Evolutionary conservation across 2,113 vertebrate species (phyloP), one percentile per base, ranked within the genome.

Genomic region (Sakesphorus luctuosus): DNA sequence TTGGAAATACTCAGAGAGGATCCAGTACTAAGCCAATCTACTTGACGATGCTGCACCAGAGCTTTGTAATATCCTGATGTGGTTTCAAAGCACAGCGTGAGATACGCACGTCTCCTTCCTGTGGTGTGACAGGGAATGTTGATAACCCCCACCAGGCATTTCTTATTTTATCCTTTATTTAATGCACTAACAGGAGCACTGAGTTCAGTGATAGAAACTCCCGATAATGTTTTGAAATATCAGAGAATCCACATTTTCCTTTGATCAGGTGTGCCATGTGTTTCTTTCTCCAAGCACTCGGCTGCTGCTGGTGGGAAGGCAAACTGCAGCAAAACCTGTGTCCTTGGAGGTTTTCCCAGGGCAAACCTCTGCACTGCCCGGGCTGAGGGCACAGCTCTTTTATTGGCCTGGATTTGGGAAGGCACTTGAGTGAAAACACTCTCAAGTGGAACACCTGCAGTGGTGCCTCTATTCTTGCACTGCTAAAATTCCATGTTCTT

Each of bases 341-440:
- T 75, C 43, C 0, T 0, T 38, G 46, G 36, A 62, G 33, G 6
- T 63, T 86, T n/a, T n/a, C n/a, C n/a, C n/a, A n/a, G n/a, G n/a
- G n/a, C n/a, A n/a, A n/a, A n/a, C n/a, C n/a, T n/a, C n/a, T n/a
- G n/a, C 7, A 1, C 33, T 44, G 68, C 75, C 79, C 0, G 0
- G 18, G 36, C 21, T 8, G n/a, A 66, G 63, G 8, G 31, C 63
- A n/a, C 21, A 80, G 69, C 56, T 6, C 38, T 55, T 71, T 46
- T 36, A 14, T n/a, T 4, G 6, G 44, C 59, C 33, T 63, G 47
- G 36, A 14, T 47, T 62, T 68, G 68, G 65, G n/a, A 47, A 73
- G 36, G 29, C 3, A 2, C 67, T 73, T 73, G 15, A 44, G 40
- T 73, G 78, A 36, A 68, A 87, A 75, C 65, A 31, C 6, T 9